Conservation (phyloP, 1,140 invertebrate species). For the Drosophila nigrodunni region DNA sequence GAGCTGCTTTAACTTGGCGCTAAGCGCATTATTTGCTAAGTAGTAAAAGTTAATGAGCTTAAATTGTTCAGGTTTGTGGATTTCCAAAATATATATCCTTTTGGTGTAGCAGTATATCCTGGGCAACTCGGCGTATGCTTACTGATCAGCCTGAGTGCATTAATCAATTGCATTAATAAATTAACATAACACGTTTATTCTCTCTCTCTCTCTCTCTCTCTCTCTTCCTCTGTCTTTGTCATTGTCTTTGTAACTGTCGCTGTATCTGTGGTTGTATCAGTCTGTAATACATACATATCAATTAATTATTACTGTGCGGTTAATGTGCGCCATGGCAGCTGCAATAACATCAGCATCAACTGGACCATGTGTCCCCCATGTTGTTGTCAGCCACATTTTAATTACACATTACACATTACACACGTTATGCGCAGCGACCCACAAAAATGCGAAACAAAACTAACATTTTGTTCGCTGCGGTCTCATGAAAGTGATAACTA, state of each 20-base stretch:
- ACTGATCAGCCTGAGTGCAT: conserved; percentile 60
- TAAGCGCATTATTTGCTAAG: conserved; percentile 54
- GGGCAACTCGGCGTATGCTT: conserved; percentile 47
- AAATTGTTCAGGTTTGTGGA: conserved; percentile 24
- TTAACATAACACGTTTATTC: conserved; percentile 47
- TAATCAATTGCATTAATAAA: conserved; percentile 82
- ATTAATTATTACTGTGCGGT: conserved; percentile 77
- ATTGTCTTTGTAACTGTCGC: conserved; percentile 15
- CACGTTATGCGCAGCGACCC: conserved; percentile 53
- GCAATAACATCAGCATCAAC: conserved; percentile 49
- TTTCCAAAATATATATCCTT: not conserved
- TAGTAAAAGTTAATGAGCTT: conserved; percentile 59
- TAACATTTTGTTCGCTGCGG: conserved; percentile 72
- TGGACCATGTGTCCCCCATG: conserved; percentile 38
- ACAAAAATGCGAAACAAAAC: conserved; percentile 60
- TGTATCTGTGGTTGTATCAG: not conserved
- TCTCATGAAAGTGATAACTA: conserved; percentile 58
- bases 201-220: conserved; percentile 13
- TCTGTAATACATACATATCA: conserved; percentile 65
- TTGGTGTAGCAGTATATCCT: not conserved
- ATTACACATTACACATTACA: conserved; percentile 75
- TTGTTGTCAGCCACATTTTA: conserved; percentile 77
- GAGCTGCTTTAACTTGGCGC: conserved; percentile 31
- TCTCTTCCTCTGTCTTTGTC: not conserved
- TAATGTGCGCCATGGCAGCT: conserved; percentile 51